Evolutionary conservation across 2,888 invertebrate species (phyloP).

Genomic region (Podotricha telesiphe): DNA sequence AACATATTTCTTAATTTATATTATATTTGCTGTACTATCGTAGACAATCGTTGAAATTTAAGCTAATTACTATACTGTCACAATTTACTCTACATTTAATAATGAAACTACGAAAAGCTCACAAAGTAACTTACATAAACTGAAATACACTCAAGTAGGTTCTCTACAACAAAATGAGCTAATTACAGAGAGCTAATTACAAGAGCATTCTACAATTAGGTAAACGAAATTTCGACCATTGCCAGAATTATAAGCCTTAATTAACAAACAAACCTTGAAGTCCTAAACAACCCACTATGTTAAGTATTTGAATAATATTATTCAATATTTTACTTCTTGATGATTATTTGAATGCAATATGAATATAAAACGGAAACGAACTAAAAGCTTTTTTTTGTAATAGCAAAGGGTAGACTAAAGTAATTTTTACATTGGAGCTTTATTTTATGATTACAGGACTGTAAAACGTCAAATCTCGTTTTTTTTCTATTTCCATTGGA

Average conservation of each 20-base stretch:
- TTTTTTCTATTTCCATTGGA: too few relatives aligned
- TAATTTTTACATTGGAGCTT: too few relatives aligned
- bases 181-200: too few relatives aligned
- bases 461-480: too few relatives aligned
- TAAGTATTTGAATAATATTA: neutral
- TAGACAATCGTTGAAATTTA: conserved; percentile 2
- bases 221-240: conserved; percentile 17
- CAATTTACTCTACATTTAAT: conserved; percentile 9
- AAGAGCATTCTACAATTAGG: conserved; percentile 16
- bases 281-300: neutral
- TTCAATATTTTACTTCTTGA: neutral
- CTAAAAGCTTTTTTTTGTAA: neutral
- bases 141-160: conserved; percentile 8
- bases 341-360: neutral
- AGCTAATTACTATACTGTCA: neutral
- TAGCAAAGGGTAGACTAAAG: neutral
- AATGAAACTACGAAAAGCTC: neutral
- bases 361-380: neutral
- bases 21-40: too few relatives aligned
- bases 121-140: neutral
- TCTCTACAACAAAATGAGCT: conserved; percentile 17
- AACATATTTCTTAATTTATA: too few relatives aligned
- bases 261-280: conserved; percentile 16
- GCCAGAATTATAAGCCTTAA: conserved; percentile 15
- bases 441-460: too few relatives aligned